Base-by-base conservation (phyloP, 2,113 vertebrate species). In the Syngnathus floridae region DNA sequence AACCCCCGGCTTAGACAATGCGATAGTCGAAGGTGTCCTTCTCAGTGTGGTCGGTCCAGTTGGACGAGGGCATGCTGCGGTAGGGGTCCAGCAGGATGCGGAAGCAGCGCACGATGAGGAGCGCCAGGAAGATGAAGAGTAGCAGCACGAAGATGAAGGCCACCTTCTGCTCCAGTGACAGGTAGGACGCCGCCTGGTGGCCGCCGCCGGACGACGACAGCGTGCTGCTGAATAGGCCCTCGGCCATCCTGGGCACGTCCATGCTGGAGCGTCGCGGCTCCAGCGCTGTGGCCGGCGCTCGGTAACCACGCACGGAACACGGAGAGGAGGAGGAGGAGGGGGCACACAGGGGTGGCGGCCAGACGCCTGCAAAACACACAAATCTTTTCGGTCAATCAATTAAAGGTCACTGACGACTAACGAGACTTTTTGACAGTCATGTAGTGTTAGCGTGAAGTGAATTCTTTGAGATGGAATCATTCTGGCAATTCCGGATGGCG, bases 11-110 rank as follows among this genome's bases (percentile, higher is more conserved):
- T 92, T 86, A 94, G 83, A 90, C 90, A 64, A 93, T 91, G 78
- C 90, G 89, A 68, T 94, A 93, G 70, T 93, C 91, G 10, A 93
- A 90, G 0, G 91, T 91, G 83, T 93, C 93, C 65, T 94, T 94
- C 78, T 93, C 92, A 69, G 92, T 91, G 80, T 93, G 92, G 80
- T 93, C 92, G 10, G 91, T 92, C 92, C 93, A 93, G 52, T 90
- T 93, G 82, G 92, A 92, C 2, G 92, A 90, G 21, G 93, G 91
- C 91, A 92, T 93, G 78, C 91, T 93, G 67, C 90, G 92, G 80
- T 94, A 93, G 0, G 92, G 93, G 76, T 94, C 93, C 59, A 93
- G 88, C 66, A 94, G 89, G 82, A 94, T 93, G 61, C 92, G 88
- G 83, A 92, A 93, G 71, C 92, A 94, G 59, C 91, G 92, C 66